A percentile compares a stretch with the other conserved stretches of the same genome.
phyloP scores from a whole-genome alignment of 2,888 invertebrate species.

The Arctia plantaginis region DNA sequence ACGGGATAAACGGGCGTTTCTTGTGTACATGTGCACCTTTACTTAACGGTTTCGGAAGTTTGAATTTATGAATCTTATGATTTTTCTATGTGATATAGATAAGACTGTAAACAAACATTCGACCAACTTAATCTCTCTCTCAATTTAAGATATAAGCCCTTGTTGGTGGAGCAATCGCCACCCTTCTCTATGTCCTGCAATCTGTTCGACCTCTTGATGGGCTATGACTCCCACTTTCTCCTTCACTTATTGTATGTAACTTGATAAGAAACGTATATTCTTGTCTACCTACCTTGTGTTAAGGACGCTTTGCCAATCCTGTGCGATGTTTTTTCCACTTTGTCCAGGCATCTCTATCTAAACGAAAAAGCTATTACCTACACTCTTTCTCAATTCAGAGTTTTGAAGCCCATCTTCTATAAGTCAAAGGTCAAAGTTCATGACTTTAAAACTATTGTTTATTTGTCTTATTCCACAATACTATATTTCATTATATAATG shows the following conservation, averaged over 20 bases:
- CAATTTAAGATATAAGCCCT: too few species aligned
- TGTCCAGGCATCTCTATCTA: background rate
- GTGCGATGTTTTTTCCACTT: background rate
- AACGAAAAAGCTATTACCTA: background rate
- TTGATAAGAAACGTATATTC: too few species aligned
- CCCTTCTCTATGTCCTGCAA: too few species aligned
- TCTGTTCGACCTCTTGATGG: too few species aligned
- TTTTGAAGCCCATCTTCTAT: background rate
- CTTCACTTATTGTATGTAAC: too few species aligned
- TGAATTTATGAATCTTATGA: too few species aligned
- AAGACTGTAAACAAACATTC: too few species aligned
- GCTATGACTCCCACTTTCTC: too few species aligned
- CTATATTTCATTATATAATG: constrained; percentile 38
- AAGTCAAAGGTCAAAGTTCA: background rate
- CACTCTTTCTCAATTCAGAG: background rate
- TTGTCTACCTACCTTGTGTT: too few species aligned
- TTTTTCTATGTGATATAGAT: too few species aligned
- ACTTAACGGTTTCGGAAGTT: background rate
- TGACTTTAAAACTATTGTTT: background rate
- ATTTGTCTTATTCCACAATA: constrained; percentile 14
- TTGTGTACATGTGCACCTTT: background rate
- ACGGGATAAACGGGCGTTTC: background rate
- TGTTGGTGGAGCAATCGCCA: too few species aligned
- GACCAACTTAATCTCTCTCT: too few species aligned
- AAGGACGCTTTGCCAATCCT: background rate